phyloP scores from a whole-genome alignment of 2,888 invertebrate genomes.

The Furcula furcula region DNA sequence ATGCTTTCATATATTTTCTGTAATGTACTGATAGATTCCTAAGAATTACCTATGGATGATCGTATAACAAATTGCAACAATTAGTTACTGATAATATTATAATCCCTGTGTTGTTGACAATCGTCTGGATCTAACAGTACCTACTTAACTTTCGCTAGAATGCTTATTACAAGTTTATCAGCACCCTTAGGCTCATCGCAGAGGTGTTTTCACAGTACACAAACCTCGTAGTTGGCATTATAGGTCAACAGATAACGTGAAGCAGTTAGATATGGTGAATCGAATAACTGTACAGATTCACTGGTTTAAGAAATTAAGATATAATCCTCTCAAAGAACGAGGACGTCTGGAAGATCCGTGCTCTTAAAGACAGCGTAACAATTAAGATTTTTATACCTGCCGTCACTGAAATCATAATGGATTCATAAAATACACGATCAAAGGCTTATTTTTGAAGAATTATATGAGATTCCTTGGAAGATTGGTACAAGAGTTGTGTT shows the following conservation, averaged over 20 bases:
- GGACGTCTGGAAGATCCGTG: constrained; percentile 19
- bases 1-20: too few species aligned
- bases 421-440: constrained; percentile 9
- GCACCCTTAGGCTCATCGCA: too few species aligned
- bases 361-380: constrained; percentile 26
- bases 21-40: too few species aligned
- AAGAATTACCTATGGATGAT: too few species aligned
- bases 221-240: too few species aligned
- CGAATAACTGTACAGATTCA: constrained; percentile 36
- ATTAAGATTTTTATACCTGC: constrained; percentile 33
- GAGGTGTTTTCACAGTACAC: too few species aligned
- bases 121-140: too few species aligned
- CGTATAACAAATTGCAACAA: too few species aligned
- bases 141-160: too few species aligned
- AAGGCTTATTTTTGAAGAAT: constrained; percentile 7
- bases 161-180: too few species aligned
- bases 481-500: constrained; percentile 6
- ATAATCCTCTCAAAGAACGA: constrained; percentile 31
- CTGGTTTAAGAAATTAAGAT: constrained; percentile 44
- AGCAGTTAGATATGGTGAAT: constrained; percentile 36
- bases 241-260: constrained; percentile 11
- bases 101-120: too few species aligned
- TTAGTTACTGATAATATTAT: too few species aligned
- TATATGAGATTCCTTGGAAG: constrained; percentile 12
- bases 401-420: constrained; percentile 19